phyloP scores from a whole-genome alignment of 2,797 vertebrate genomes.

The Halcyon smyrnensis region DNA sequence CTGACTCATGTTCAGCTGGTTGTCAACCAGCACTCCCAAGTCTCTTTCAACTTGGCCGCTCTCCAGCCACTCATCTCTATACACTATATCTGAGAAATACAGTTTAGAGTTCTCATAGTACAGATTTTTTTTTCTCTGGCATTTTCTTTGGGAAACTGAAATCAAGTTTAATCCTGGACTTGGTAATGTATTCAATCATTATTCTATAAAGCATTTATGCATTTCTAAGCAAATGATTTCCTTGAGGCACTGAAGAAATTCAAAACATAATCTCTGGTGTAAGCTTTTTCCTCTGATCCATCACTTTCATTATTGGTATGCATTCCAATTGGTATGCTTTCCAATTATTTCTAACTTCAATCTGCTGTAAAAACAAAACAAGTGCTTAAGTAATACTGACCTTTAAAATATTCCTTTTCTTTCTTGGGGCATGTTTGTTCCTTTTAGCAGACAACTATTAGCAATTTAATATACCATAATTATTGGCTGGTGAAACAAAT shows the following conservation, averaged over 20 bases:
- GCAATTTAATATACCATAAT: not conserved
- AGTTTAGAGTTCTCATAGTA: not conserved
- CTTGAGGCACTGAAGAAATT: not conserved
- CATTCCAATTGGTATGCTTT: slow-evolving; percentile 16
- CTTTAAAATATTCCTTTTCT: slow-evolving; percentile 27
- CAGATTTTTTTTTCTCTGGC: not conserved
- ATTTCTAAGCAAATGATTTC: not conserved
- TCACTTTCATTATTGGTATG: not conserved
- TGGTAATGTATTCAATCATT: not conserved
- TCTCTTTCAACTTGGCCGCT: too few relatives aligned
- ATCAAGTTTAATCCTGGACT: not conserved
- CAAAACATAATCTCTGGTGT: not conserved
- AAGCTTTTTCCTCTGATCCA: not conserved
- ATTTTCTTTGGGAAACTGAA: not conserved
- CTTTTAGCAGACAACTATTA: not conserved
- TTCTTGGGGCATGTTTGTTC: not conserved
- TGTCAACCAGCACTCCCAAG: too few relatives aligned
- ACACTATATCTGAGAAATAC: not conserved
- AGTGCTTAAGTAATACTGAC: slow-evolving; percentile 1
- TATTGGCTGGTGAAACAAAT: not conserved
- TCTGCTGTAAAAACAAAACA: not conserved
- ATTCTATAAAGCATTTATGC: not conserved
- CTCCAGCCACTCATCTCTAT: too few relatives aligned
- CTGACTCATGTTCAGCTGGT: too few relatives aligned
- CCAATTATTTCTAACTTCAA: not conserved